Evolutionary conservation across 2,113 vertebrate genomes (phyloP).

Genomic region (Ochotona princeps): DNA sequence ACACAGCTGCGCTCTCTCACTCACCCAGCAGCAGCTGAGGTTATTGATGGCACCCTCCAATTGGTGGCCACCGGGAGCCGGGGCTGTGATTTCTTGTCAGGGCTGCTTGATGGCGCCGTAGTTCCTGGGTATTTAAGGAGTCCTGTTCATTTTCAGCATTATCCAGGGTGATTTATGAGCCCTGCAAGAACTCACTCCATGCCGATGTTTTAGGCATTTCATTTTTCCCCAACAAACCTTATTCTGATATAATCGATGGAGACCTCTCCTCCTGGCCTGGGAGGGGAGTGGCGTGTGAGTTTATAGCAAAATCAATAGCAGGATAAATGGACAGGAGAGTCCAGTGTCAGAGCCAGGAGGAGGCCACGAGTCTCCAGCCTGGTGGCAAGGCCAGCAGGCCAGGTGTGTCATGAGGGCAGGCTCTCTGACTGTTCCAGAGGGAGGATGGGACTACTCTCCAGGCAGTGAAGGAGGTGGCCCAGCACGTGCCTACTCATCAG

Average conservation of each 20-base stretch:
- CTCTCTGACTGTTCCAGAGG: too few species aligned
- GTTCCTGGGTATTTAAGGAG: conserved; percentile 87
- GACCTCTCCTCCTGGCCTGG: conserved; percentile 76
- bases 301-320: conserved; percentile 88
- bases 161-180: conserved; percentile 86
- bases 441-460: too few species aligned
- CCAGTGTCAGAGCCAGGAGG: conserved; percentile 73
- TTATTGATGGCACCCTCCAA: conserved; percentile 86
- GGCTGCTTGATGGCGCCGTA: conserved; percentile 83
- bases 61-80: conserved; percentile 78
- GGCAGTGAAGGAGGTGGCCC: too few species aligned
- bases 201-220: conserved; percentile 87
- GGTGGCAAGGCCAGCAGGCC: conserved; percentile 39
- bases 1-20: conserved; percentile 70
- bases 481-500: too few species aligned
- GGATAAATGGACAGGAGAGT: conserved; percentile 86
- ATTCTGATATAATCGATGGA: conserved; percentile 87
- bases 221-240: conserved; percentile 85
- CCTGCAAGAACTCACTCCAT: conserved; percentile 85
- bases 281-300: conserved; percentile 80
- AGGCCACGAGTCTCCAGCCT: conserved; percentile 64
- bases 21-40: conserved; percentile 81
- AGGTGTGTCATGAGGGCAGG: background rate
- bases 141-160: conserved; percentile 85
- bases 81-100: conserved; percentile 84